Percentiles rank a stretch among this genome's conserved stretches.
Conservation (phyloP, 2,888 invertebrate species). For the Standfussiana lucernea region DNA sequence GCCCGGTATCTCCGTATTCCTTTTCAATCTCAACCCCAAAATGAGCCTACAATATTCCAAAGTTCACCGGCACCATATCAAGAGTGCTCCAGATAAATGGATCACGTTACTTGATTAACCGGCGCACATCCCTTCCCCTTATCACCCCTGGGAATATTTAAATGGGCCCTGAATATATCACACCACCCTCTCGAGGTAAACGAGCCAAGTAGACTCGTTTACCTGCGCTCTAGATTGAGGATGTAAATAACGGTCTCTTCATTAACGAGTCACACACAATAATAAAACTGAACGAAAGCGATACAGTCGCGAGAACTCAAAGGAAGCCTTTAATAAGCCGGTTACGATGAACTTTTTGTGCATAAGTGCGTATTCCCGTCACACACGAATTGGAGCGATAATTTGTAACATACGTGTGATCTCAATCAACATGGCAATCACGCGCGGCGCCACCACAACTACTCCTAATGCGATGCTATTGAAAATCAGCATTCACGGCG, state of each 20-base stretch:
- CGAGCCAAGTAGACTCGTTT: slow-evolving; percentile 81
- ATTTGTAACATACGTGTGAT: slow-evolving; percentile 86
- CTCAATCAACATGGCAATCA: slow-evolving; percentile 88
- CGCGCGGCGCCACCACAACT: slow-evolving; percentile 84
- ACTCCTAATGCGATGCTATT: slow-evolving; percentile 85
- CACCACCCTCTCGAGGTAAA: slow-evolving; percentile 86
- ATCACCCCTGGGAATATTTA: slow-evolving; percentile 90
- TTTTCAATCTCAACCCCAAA: slow-evolving; percentile 79
- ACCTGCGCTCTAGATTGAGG: slow-evolving; percentile 86
- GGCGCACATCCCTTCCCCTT: slow-evolving; percentile 88
- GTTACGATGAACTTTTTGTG: slow-evolving; percentile 46
- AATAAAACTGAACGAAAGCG: slow-evolving; percentile 71
- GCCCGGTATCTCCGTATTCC: slow-evolving; percentile 20
- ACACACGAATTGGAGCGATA: slow-evolving; percentile 87
- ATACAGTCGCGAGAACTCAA: slow-evolving; percentile 51
- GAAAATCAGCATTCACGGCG: slow-evolving; percentile 86
- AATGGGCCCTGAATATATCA: slow-evolving; percentile 89
- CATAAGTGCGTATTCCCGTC: slow-evolving; percentile 77
- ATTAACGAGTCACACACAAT: slow-evolving; percentile 78
- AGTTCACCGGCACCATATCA: slow-evolving; percentile 88
- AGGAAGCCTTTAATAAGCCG: slow-evolving; percentile 53
- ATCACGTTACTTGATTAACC: slow-evolving; percentile 91
- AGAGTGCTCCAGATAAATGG: slow-evolving; percentile 90
- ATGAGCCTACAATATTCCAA: slow-evolving; percentile 87
- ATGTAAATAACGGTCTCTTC: slow-evolving; percentile 85